Base-by-base conservation (phyloP, 1,140 invertebrate species). In the Drosophila arawakana region DNA sequence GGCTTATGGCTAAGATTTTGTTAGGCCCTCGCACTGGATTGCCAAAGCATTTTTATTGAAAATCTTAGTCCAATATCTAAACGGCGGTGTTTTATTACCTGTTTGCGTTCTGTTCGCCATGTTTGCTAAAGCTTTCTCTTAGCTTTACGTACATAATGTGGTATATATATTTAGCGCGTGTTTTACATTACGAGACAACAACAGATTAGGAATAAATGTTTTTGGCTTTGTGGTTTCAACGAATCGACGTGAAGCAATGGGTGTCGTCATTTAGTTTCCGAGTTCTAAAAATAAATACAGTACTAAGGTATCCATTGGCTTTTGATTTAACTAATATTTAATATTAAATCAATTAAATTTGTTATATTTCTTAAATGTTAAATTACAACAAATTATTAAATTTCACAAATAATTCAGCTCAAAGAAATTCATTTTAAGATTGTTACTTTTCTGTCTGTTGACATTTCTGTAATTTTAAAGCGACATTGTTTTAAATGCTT, bases 41-140 rank as follows among this genome's bases (percentile, higher is more conserved):
- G 80, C 47, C 60, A 69, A 65, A 76, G 67, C 71, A 69, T 72
- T 83, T 81, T 86, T 73, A 86, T 86, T 86, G 82, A 88, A 86
- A 88, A 86, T 86, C 82, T 88, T 83, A 88, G 80, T 70, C 76
- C 73, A 76, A 86, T 80, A 86, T 86, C 82, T 86, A 86, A 86
- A 86, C 76, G 82, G 67, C 80, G 69, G 73, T 88, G 82, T 88
- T 86, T 86, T 86, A 86, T 86, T 86, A 86, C 82, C 82, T 88
- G 82, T 68, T 76, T 78, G 61, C 61, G 57, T 65, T 55, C 10
- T 74, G 11, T 46, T 35, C 25, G 7, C 37, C 9, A 41, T 47
- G 46, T 50, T 46, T 47, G 39, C 34, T 44, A 37, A 21, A n/a
- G 9, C 57, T 58, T 25, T 18, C 18, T n/a, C 11, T 30, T 30